phyloP scores from a whole-genome alignment of 2,797 vertebrate species.

The Champsocephalus esox region DNA sequence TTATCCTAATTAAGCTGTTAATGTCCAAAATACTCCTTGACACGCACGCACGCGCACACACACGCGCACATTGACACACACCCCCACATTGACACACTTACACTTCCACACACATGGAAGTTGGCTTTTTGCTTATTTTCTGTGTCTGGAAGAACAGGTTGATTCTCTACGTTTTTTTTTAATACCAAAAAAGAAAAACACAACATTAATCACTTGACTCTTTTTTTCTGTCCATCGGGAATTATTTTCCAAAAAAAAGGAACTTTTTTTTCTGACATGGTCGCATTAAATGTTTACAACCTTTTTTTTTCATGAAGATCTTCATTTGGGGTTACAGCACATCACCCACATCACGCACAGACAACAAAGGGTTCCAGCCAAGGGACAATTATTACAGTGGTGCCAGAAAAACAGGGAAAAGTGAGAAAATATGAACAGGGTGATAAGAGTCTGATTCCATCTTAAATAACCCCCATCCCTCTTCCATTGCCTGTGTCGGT shows the following conservation, averaged over 20 bases:
- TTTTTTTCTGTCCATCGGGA: slow-evolving; percentile 45
- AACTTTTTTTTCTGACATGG: slow-evolving; percentile 59
- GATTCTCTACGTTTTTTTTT: slow-evolving; percentile 66
- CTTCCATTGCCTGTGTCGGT: slow-evolving; percentile 39
- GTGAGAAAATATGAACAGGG: slow-evolving; percentile 60
- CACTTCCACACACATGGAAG: slow-evolving; percentile 55
- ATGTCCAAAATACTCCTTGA: slow-evolving; percentile 42
- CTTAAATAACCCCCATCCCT: slow-evolving; percentile 48
- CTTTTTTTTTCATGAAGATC: slow-evolving; percentile 55
- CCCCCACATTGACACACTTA: slow-evolving; percentile 18
- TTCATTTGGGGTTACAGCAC: slow-evolving; percentile 82
- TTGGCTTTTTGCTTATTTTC: slow-evolving; percentile 78
- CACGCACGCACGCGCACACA: background rate
- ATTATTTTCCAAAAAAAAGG: slow-evolving; percentile 62
- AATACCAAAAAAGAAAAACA: slow-evolving; percentile 64
- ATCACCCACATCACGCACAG: slow-evolving; percentile 85
- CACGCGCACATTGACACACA: background rate
- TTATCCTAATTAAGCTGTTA: slow-evolving; percentile 33
- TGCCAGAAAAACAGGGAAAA: slow-evolving; percentile 69
- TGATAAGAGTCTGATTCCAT: slow-evolving; percentile 52
- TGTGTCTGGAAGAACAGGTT: slow-evolving; percentile 79
- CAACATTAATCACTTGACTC: slow-evolving; percentile 65
- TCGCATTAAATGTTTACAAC: slow-evolving; percentile 55
- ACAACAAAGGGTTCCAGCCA: slow-evolving; percentile 81
- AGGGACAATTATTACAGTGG: slow-evolving; percentile 79